Percentiles rank a stretch among this genome's conserved stretches.
These are phyloP conservation scores for Sarotherodon lohbergeri DNA, from an alignment of 2,113 vertebrate genomes.

Conservation along the genomic window DNA sequence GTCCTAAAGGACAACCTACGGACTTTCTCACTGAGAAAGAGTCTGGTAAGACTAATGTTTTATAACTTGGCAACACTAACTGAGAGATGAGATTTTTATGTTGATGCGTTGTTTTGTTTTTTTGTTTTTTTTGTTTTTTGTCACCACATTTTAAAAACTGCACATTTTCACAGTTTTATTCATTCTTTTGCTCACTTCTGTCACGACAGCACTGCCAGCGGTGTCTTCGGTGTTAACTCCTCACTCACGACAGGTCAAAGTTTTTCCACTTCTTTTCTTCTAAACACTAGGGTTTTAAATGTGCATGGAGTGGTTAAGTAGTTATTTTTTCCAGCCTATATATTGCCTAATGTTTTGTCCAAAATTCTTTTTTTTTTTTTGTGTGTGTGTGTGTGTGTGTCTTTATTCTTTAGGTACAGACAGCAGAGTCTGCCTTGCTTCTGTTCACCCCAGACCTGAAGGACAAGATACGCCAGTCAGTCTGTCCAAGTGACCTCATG, in stretches of 20 bases:
- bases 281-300: neutral
- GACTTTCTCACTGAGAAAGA: constrained; percentile 20
- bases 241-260: constrained; percentile 55
- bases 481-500: constrained; percentile 71
- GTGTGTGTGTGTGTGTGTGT: too few relatives aligned
- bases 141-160: neutral
- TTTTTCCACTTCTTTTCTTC: neutral
- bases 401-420: neutral
- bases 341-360: too few relatives aligned
- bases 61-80: neutral
- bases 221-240: constrained; percentile 22
- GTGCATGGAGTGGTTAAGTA: neutral
- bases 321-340: too few relatives aligned
- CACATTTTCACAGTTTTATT: neutral
- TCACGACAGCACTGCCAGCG: constrained; percentile 37
- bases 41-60: constrained; percentile 21
- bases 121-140: neutral
- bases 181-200: neutral
- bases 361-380: too few relatives aligned
- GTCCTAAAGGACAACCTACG: constrained; percentile 37
- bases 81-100: neutral
- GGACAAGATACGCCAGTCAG: constrained; percentile 59
- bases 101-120: neutral
- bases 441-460: constrained; percentile 67
- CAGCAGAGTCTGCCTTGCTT: constrained; percentile 35